These are phyloP conservation scores for Blastobasis lacticolella DNA, from an alignment of 2,888 invertebrate species.

Conservation along the genomic window DNA sequence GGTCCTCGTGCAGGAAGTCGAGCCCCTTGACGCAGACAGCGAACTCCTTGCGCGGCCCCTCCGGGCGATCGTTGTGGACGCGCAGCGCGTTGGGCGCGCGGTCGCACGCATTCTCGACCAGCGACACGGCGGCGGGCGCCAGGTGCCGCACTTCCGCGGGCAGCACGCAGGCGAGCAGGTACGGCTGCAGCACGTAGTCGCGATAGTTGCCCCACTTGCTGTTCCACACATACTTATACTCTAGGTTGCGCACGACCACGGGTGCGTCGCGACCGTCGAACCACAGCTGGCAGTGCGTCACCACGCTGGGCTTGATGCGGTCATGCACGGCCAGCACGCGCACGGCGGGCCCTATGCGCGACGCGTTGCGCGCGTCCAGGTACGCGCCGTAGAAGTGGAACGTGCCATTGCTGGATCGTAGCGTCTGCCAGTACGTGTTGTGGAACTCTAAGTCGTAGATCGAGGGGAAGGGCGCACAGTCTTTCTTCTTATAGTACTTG, in stretches of 20 bases:
- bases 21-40: conserved; percentile 96
- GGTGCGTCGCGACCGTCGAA: conserved; percentile 89
- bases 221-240: conserved; percentile 96
- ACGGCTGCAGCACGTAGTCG: conserved; percentile 92
- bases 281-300: conserved; percentile 92
- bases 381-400: conserved; percentile 94
- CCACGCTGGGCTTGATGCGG: conserved; percentile 87
- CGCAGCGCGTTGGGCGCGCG: conserved; percentile 88
- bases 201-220: conserved; percentile 96
- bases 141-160: conserved; percentile 82
- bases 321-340: conserved; percentile 92
- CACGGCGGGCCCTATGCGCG: conserved; percentile 87
- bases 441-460: conserved; percentile 94
- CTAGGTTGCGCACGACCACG: conserved; percentile 85
- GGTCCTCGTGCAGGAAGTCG: conserved; percentile 93
- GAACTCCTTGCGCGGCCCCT: conserved; percentile 81
- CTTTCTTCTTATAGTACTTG: conserved; percentile 77
- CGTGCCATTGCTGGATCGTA: conserved; percentile 87
- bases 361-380: conserved; percentile 85
- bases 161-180: conserved; percentile 90
- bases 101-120: conserved; percentile 90
- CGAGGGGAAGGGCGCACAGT: conserved; percentile 89
- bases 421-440: conserved; percentile 94
- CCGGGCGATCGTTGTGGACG: conserved; percentile 84
- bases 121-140: conserved; percentile 87